Conservation (phyloP, 2,888 invertebrate species). For the Heliothis peltigera region DNA sequence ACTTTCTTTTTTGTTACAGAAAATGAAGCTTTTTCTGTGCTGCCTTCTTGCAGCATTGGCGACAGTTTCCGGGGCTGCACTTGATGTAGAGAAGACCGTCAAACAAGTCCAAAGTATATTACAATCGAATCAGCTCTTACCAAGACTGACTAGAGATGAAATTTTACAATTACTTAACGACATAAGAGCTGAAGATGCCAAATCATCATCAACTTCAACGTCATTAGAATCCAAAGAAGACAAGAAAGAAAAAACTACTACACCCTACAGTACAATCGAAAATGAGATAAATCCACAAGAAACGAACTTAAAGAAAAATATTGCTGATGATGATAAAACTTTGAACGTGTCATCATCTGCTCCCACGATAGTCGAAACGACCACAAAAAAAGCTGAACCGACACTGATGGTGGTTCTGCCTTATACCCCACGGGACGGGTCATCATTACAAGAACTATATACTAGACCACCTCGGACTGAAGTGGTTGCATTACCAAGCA, state of each 20-base stretch:
- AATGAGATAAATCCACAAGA: conserved; percentile 72
- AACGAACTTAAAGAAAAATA: conserved; percentile 59
- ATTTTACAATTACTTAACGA: conserved; percentile 92
- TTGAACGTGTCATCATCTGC: conserved; percentile 51
- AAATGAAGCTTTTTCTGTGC: conserved; percentile 80
- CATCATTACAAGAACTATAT: conserved; percentile 91
- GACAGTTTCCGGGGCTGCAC: conserved; percentile 69
- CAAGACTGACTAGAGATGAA: conserved; percentile 91
- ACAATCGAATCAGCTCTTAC: conserved; percentile 90
- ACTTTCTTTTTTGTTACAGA: conserved; percentile 74
- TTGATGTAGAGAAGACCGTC: conserved; percentile 91
- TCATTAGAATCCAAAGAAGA: conserved; percentile 69
- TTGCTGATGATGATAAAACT: conserved; percentile 56
- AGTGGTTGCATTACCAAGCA: conserved; percentile 82
- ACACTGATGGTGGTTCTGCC: conserved; percentile 92
- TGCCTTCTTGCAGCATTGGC: conserved; percentile 71
- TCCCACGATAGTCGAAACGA: conserved; percentile 68
- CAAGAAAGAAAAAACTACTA: conserved; percentile 62
- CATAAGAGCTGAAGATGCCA: conserved; percentile 89
- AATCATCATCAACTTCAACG: conserved; percentile 64
- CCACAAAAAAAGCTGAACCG: conserved; percentile 73
- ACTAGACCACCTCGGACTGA: conserved; percentile 91
- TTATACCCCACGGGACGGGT: conserved; percentile 89
- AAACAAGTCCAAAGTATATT: conserved; percentile 92
- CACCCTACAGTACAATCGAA: conserved; percentile 69